Conservation (phyloP, 2,888 invertebrate genomes). For the Spodoptera picta region DNA sequence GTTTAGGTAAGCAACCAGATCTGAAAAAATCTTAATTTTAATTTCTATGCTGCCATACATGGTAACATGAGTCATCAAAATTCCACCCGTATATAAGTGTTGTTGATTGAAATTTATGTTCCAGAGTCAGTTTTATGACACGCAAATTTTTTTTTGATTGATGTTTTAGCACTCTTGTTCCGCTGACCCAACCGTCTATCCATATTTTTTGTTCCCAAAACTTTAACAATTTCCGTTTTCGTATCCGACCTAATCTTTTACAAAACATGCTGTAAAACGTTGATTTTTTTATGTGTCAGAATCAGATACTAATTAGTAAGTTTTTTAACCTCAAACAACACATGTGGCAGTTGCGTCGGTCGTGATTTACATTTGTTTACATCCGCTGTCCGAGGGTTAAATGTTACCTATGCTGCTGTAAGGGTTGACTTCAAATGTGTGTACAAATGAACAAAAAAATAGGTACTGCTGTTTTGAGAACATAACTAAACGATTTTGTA, state of each 20-base stretch:
- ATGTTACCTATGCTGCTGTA: constrained; percentile 61
- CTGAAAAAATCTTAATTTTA: no score
- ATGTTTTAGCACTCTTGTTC: no score
- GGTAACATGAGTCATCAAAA: no score
- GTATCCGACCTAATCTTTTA: constrained; percentile 65
- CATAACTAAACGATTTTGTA: no score
- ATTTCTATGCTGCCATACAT: no score
- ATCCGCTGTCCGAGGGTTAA: constrained; percentile 79
- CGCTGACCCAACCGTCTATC: no score
- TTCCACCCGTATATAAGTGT: no score
- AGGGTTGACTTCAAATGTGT: constrained; percentile 54
- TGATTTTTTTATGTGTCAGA: constrained; percentile 63
- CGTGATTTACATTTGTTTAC: constrained; percentile 81
- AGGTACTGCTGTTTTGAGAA: no score
- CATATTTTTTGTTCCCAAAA: constrained; percentile 6
- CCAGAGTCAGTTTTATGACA: no score
- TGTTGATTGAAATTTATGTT: no score
- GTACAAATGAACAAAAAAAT: constrained; percentile 1
- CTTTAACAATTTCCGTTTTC: constrained; percentile 43
- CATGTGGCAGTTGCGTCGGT: constrained; percentile 72
- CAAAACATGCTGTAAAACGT: constrained; percentile 71
- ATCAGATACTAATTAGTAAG: constrained; percentile 61
- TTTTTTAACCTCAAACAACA: constrained; percentile 75
- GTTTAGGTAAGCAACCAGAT: no score
- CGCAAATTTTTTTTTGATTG: no score